phyloP scores from a whole-genome alignment of 1,140 invertebrate genomes.

The Drosophila serrata region DNA sequence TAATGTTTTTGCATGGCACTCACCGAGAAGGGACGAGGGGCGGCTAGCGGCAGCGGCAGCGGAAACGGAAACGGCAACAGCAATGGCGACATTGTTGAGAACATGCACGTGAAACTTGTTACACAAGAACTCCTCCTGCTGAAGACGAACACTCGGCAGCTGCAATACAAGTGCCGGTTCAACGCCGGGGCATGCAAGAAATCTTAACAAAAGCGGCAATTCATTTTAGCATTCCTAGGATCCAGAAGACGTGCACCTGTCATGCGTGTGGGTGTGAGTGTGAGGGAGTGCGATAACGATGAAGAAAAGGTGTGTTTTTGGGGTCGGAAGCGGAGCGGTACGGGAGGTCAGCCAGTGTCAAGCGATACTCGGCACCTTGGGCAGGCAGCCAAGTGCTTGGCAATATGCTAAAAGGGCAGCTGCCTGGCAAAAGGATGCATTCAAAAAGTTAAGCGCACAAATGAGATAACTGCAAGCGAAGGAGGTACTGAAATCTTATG shows the following conservation, averaged over 20 bases:
- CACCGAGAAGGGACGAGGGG: slow-evolving; percentile 18
- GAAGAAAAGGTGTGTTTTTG: slow-evolving; percentile 26
- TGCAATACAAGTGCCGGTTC: slow-evolving; percentile 29
- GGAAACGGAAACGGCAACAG: slow-evolving; percentile 42
- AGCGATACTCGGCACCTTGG: slow-evolving; percentile 44
- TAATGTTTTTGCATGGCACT: slow-evolving; percentile 71
- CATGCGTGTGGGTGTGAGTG: slow-evolving; percentile 46
- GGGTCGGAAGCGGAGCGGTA: slow-evolving; percentile 24
- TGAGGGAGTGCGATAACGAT: slow-evolving; percentile 14
- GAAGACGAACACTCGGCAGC: slow-evolving; percentile 33
- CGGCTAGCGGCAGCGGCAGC: slow-evolving; percentile 1
- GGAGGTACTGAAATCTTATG: slow-evolving; percentile 14
- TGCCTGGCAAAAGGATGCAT: slow-evolving; percentile 36
- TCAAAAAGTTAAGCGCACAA: slow-evolving; percentile 50
- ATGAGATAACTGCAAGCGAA: slow-evolving; percentile 43
- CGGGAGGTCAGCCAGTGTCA: slow-evolving; percentile 40
- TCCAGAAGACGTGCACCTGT: slow-evolving; percentile 75
- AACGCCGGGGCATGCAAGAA: slow-evolving; percentile 65
- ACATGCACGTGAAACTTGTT: slow-evolving; percentile 81
- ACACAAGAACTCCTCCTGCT: slow-evolving; percentile 50
- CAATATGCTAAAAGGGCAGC: slow-evolving; percentile 52
- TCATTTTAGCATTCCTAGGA: slow-evolving; percentile 78
- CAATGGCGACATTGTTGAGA: slow-evolving; percentile 78
- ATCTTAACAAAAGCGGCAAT: slow-evolving; percentile 82
- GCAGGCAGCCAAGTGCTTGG: slow-evolving; percentile 51